Evolutionary conservation across 2,113 vertebrate species (phyloP), one percentile per base, ranked within the genome.

Genomic region (Xerus inauris): DNA sequence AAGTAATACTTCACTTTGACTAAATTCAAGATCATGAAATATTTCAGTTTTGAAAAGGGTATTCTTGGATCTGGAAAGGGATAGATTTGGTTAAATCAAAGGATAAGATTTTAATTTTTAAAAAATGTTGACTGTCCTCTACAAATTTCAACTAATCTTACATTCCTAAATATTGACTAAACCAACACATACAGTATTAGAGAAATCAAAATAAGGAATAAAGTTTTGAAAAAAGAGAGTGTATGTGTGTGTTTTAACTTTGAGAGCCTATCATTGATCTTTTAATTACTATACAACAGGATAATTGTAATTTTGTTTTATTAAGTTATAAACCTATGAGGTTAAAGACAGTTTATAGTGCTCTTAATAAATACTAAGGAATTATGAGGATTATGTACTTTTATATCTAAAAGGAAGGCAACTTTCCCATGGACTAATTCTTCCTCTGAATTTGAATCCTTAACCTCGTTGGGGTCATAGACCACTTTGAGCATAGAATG

Each of bases 1-100:
- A 91, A 97, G 97, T 96, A 65, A 76, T 6, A 67, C 32, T 96
- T 91, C 32, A 3, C 42, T 94, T 92, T 45, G 28, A 88, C 38
- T 93, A 49, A 87, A 93, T 86, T 76, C 64, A 57, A 11, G 11
- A 59, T 59, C 38, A 45, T 62, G n/a, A 51, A 92, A 26, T 42
- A 6, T 17, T 84, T 95, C 64, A 42, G 2, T 75, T 88, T 95
- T 49, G 42, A 22, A 62, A 81, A 51, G 10, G 35, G 9, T 59
- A 75, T 65, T 40, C 19, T 92, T 84, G 49, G 26, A 71, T 91
- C 67, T 96, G 14, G 19, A 97, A 89, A 94, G 40, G 19, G 32
- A 11, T 12, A 79, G 59, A 80, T 57, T 88, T 96, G 17, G 30
- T 82, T 69, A 82, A 86, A 73, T 71, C 69, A 87, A 75, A 73